Evolutionary conservation across 2,888 invertebrate genomes (phyloP), one percentile per base, ranked within the genome.

Genomic region (Drosophila testacea): DNA sequence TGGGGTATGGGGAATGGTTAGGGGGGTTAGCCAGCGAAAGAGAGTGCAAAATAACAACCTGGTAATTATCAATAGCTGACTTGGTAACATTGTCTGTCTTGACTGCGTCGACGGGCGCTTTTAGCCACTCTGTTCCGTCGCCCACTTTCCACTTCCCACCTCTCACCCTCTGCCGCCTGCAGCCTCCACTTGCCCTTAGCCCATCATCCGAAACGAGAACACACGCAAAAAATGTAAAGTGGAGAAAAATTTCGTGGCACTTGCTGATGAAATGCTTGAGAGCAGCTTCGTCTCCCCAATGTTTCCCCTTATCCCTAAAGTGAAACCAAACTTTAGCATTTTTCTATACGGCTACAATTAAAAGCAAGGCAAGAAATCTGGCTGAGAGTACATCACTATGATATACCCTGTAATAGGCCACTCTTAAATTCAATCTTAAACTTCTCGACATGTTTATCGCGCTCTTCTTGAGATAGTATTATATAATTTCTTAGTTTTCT

Each of bases 151-250:
- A 1, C 13, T 28, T 4, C 11, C 72, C 28, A 1, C 13, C 68
- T 28, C 39, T 52, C 34, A 39, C 44, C 34, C 36, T 46, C 30
- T n/a, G 11, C 50, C 50, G 44, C 47, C 65, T 48, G 51, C 77
- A 73, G 73, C 74, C 61, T 78, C 74, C 75, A 50, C 22, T 50
- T 55, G 56, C 73, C 67, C 60, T 55, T 61, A 56, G 63, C 63
- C 61, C 66, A 67, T 80, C 81, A 78, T 69, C 81, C 81, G 81
- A 78, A 78, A 78, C 81, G 70, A 68, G 74, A 77, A 74, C 85
- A 73, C 83, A 83, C 83, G 83, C 89, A 83, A 83, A 83, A 83
- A 87, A 89, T 87, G 82, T 87, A 79, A 87, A 87, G 85, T 84
- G 76, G 71, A 83, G 46, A 72, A 73, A 71, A 65, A 69, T 54